These are phyloP conservation scores for Calliphora vicina DNA, from an alignment of 1,140 invertebrate genomes.

Conservation along the genomic window DNA sequence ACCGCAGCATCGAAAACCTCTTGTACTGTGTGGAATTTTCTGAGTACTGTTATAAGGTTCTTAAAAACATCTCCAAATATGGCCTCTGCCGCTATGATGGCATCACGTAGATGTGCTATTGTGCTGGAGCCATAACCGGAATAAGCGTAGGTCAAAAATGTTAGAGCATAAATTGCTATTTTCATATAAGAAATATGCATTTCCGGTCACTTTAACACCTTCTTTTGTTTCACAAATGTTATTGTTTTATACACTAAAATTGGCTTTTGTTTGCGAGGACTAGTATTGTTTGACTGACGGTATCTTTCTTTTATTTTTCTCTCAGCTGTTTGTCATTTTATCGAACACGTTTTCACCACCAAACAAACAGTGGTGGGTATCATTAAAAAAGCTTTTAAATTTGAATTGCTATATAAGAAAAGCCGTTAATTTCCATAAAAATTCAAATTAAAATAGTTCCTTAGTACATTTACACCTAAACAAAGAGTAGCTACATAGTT, in stretches of 20 bases:
- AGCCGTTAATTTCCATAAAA: too few relatives aligned
- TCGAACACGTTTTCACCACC: neutral
- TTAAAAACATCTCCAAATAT: slow-evolving; percentile 79
- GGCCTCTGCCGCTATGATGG: slow-evolving; percentile 78
- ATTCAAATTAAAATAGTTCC: too few relatives aligned
- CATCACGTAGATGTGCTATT: slow-evolving; percentile 76
- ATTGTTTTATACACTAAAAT: neutral
- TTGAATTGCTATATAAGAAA: too few relatives aligned
- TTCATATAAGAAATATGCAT: slow-evolving; percentile 80
- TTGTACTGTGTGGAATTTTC: slow-evolving; percentile 78
- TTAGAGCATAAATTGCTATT: slow-evolving; percentile 75
- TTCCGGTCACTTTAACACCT: slow-evolving; percentile 31
- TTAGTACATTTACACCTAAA: too few relatives aligned
- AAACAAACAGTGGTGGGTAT: too few relatives aligned
- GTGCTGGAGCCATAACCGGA: slow-evolving; percentile 80
- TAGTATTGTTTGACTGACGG: neutral
- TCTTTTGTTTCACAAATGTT: neutral
- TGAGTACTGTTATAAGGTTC: slow-evolving; percentile 78
- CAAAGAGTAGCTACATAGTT: too few relatives aligned
- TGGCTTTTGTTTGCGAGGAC: neutral
- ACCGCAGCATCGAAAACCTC: slow-evolving; percentile 84
- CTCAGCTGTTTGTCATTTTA: neutral
- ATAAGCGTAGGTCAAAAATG: slow-evolving; percentile 80
- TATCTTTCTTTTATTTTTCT: neutral
- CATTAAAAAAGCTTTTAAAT: too few relatives aligned